phyloP scores from a whole-genome alignment of 1,140 invertebrate species.

The Agrypnia vestita region DNA sequence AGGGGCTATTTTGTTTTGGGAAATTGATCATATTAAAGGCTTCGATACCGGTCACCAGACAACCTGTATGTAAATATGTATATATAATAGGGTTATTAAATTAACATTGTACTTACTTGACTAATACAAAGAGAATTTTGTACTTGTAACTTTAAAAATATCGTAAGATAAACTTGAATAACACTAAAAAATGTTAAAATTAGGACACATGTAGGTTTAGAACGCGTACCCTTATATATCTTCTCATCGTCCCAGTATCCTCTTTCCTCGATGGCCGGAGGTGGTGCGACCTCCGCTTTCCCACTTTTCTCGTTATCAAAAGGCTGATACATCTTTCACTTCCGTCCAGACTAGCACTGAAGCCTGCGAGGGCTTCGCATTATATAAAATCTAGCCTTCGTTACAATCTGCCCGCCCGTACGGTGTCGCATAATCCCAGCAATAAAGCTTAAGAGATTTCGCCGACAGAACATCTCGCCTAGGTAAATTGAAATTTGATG shows the following conservation, averaged over 20 bases:
- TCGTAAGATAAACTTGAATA: too few species aligned
- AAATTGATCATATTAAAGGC: too few species aligned
- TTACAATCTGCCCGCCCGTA: conserved; percentile 3
- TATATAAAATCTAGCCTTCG: conserved; percentile 15
- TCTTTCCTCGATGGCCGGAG: neutral
- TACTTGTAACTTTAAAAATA: too few species aligned
- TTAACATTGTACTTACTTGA: too few species aligned
- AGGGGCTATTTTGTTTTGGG: too few species aligned
- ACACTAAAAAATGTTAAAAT: too few species aligned
- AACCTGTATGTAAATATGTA: too few species aligned
- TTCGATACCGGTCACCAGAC: too few species aligned
- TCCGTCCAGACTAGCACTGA: neutral
- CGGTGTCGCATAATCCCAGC: neutral
- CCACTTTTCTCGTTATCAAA: conserved; percentile 10
- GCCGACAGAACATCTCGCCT: conserved; percentile 10
- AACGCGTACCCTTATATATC: conserved; percentile 20
- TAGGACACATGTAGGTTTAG: neutral
- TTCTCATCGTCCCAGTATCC: conserved; percentile 39
- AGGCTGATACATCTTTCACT: conserved; percentile 5
- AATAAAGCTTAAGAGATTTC: conserved; percentile 25
- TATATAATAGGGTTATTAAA: too few species aligned
- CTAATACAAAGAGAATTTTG: too few species aligned
- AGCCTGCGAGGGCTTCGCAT: neutral
- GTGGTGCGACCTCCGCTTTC: neutral
- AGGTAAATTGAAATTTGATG: neutral